A percentile compares a stretch with the other conserved stretches of the same genome.
phyloP scores from a whole-genome alignment of 2,113 vertebrate species.

The Pogona vitticeps region DNA sequence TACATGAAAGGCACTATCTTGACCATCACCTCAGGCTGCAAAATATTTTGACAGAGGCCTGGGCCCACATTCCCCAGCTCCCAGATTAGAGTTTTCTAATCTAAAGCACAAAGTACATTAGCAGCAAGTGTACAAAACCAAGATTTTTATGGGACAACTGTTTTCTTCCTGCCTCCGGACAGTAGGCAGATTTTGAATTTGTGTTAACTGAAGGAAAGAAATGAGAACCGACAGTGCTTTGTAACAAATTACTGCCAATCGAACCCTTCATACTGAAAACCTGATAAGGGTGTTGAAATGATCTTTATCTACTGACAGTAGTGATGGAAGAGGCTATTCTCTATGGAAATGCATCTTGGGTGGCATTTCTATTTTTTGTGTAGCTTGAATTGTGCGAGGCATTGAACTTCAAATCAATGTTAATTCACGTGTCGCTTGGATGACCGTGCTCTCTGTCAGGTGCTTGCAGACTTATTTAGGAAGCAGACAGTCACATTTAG shows the following conservation, averaged over 20 bases:
- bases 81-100: neutral
- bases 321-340: slow-evolving; percentile 15
- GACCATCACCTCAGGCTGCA: neutral
- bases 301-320: slow-evolving; percentile 9
- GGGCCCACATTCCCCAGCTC: neutral
- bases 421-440: slow-evolving; percentile 2
- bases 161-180: neutral
- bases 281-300: neutral
- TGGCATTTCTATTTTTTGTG: neutral
- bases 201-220: neutral
- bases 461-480: slow-evolving; percentile 12
- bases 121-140: neutral
- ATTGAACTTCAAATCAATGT: neutral
- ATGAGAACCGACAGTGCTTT: neutral
- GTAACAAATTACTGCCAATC: slow-evolving; percentile 24
- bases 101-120: neutral
- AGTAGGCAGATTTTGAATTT: neutral
- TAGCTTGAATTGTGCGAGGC: neutral
- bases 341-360: neutral
- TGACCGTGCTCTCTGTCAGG: neutral
- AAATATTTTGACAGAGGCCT: neutral
- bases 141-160: neutral
- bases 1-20: too few species aligned
- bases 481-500: neutral
- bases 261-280: slow-evolving; percentile 14